Evolutionary conservation across 2,888 invertebrate genomes (phyloP), one percentile per base, ranked within the genome.

Genomic region (Ormyrus pomaceus): DNA sequence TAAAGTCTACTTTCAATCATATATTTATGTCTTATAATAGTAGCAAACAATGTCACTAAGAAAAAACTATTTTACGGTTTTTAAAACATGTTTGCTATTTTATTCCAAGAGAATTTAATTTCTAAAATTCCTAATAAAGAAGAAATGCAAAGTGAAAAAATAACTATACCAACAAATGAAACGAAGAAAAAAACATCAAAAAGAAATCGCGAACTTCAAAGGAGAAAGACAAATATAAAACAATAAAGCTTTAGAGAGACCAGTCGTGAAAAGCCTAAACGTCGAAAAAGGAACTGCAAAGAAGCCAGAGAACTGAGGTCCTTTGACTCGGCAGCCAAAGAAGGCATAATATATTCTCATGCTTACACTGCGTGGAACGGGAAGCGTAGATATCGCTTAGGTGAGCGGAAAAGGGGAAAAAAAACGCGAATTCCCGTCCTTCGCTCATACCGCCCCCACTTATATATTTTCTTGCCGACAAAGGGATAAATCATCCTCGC

Each of bases 151-250:
- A 19, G n/a, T 13, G 48, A 64, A 64, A 50, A 50, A 46, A 48
- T 50, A n/a, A 58, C 4, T 34, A 34, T 69, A 69, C 6, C 45
- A 69, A 69, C n/a, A 46, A n/a, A 34, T 34, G 4, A 34, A 34
- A 34, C 4, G 34, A 4, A 34, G 45, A 61, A 51, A 51, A n/a
- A 56, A 13, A 51, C 59, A 34, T 51, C 45, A 71, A 71, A 71
- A 61, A 10, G 61, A 34, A 34, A 9, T 34, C 61, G 51, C 34
- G 11, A 71, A 34, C 51, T 51, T 50, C 50, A 7, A 34, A 72
- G 11, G 62, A n/a, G 46, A 72, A 72, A 64, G 72, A 64, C 55
- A 64, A 72, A 62, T 64, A 64, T 64, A 64, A 64, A 64, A 64
- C 55, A 72, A 72, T 72, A 61, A 71, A 61, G 34, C 34, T 5